These are phyloP conservation scores for Trachelus tabidus DNA, from an alignment of 2,888 invertebrate species.

Conservation along the genomic window DNA sequence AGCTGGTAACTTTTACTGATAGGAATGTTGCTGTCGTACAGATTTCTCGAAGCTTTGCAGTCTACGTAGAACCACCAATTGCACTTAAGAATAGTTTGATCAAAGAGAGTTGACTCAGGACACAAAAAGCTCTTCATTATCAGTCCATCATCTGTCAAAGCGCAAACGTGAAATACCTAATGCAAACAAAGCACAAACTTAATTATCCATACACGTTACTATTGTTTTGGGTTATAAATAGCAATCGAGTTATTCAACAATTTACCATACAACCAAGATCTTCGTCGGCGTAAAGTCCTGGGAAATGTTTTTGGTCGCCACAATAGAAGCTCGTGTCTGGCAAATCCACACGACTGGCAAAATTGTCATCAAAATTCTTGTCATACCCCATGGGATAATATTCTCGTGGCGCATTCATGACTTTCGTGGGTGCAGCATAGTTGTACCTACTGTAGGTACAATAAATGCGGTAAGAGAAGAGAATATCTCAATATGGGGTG, in stretches of 20 bases:
- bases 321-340: slow-evolving; percentile 88
- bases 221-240: neutral
- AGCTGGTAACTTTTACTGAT: slow-evolving; percentile 92
- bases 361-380: slow-evolving; percentile 90
- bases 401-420: slow-evolving; percentile 91
- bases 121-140: slow-evolving; percentile 93
- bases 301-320: slow-evolving; percentile 90
- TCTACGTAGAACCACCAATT: slow-evolving; percentile 97
- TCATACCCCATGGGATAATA: slow-evolving; percentile 90
- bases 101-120: slow-evolving; percentile 90
- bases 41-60: slow-evolving; percentile 81
- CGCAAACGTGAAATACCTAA: slow-evolving; percentile 92
- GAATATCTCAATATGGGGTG: neutral
- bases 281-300: slow-evolving; percentile 89
- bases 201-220: neutral
- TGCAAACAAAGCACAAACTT: slow-evolving; percentile 50
- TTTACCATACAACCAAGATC: slow-evolving; percentile 91
- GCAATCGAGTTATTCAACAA: slow-evolving; percentile 7
- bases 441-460: slow-evolving; percentile 42
- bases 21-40: slow-evolving; percentile 91
- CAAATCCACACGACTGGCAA: slow-evolving; percentile 84
- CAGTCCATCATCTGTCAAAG: slow-evolving; percentile 87
- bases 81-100: slow-evolving; percentile 90
- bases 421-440: slow-evolving; percentile 68
- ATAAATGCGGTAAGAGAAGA: neutral